Conservation (phyloP, 2,113 vertebrate genomes). For the Thoracochromis brauschi region DNA sequence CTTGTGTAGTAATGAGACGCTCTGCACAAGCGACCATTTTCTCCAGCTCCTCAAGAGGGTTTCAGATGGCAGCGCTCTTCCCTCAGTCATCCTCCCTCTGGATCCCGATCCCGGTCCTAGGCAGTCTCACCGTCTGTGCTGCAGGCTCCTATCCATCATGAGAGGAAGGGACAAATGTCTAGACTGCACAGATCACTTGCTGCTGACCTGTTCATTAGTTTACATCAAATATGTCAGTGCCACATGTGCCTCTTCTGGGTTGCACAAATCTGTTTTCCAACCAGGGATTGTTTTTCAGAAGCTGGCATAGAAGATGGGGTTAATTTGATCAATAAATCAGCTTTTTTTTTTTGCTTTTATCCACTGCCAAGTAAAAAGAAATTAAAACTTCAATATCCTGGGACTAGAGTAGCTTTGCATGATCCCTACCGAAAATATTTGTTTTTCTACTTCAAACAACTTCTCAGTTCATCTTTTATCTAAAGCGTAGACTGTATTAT, state of each 20-base stretch:
- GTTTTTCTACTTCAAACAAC: not conserved
- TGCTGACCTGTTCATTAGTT: constrained; percentile 20
- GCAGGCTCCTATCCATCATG: constrained; percentile 5
- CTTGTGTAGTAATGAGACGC: constrained; percentile 34
- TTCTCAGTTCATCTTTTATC: not conserved
- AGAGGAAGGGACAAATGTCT: constrained; percentile 15
- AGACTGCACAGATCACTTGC: constrained; percentile 8
- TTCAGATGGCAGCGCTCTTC: constrained; percentile 7
- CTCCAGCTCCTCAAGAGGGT: not conserved
- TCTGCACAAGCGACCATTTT: constrained; percentile 27
- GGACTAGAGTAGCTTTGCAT: not conserved
- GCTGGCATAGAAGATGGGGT: not conserved
- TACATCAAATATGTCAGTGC: not conserved
- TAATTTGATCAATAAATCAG: not conserved
- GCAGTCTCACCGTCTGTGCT: not conserved
- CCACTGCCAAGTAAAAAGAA: not conserved
- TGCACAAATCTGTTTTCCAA: not conserved
- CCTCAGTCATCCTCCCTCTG: constrained; percentile 10
- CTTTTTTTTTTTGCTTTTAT: not conserved
- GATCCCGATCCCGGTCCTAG: not conserved
- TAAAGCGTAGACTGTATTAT: not conserved
- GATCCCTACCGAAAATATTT: not conserved
- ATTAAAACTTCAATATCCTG: not conserved
- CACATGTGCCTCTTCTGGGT: not conserved
- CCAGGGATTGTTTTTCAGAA: not conserved